Conservation (phyloP, 2,888 invertebrate species). For the Dolichopus griseipennis region DNA sequence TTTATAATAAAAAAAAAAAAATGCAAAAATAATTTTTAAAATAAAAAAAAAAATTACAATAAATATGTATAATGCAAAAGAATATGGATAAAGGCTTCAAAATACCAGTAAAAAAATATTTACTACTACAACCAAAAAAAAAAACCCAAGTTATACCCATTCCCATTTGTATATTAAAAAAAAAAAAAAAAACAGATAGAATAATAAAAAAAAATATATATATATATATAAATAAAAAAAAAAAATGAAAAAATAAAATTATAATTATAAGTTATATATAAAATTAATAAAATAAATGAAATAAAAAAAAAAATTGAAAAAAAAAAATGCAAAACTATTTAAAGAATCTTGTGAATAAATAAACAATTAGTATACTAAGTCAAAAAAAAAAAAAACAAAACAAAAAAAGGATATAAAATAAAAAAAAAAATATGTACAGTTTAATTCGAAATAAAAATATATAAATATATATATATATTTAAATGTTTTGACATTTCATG, state of each 20-base stretch:
- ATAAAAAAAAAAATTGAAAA: neutral
- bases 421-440: neutral
- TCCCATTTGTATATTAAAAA: neutral
- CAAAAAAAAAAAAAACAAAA: neutral
- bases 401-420: too few relatives aligned
- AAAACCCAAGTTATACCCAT: neutral
- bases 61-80: too few relatives aligned
- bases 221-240: too few relatives aligned
- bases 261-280: neutral
- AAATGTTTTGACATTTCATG: conserved; percentile 2
- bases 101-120: neutral
- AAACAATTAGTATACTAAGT: conserved; percentile 1
- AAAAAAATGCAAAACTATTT: neutral
- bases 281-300: neutral
- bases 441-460: neutral
- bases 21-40: too few relatives aligned
- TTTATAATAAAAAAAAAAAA: too few relatives aligned
- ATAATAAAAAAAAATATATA: neutral
- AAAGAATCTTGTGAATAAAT: conserved; percentile 5
- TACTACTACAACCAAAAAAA: neutral
- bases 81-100: too few relatives aligned
- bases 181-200: too few relatives aligned
- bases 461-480: neutral
- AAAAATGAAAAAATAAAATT: neutral
- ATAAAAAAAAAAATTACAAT: too few relatives aligned